Conservation (phyloP, 2,888 invertebrate species). For the Lepidocyrtinus sp. region DNA sequence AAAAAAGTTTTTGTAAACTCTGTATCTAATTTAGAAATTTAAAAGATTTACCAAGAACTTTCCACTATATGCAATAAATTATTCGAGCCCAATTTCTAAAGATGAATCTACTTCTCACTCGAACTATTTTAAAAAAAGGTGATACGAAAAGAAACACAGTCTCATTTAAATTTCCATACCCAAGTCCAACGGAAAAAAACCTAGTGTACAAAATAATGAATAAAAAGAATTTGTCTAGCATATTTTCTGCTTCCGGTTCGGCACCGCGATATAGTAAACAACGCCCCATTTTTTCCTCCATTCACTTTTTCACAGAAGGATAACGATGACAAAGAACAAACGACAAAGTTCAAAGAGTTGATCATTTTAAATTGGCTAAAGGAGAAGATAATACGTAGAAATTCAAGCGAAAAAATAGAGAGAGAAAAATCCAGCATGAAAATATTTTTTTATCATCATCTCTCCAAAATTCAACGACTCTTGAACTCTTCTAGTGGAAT, state of each 20-base stretch:
- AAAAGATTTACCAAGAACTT: conserved; percentile 13
- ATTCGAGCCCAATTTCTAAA: conserved; percentile 42
- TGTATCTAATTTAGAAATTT: too few species aligned
- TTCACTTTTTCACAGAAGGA: not conserved
- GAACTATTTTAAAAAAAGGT: conserved; percentile 27
- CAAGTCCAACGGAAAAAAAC: not conserved
- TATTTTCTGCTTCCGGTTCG: conserved; percentile 34
- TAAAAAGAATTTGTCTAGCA: conserved; percentile 24
- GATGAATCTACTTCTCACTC: conserved; percentile 30
- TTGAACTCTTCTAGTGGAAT: not conserved
- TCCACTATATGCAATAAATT: conserved; percentile 32
- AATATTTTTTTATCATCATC: not conserved
- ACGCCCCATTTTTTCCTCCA: not conserved
- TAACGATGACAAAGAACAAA: not conserved
- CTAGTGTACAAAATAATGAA: conserved; percentile 17
- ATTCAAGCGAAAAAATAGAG: conserved; percentile 8
- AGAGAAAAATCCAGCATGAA: too few species aligned
- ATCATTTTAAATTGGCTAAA: not conserved
- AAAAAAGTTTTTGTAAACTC: conserved; percentile 1
- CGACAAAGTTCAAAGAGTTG: not conserved
- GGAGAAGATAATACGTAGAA: not conserved
- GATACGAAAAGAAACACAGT: not conserved
- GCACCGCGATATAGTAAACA: not conserved
- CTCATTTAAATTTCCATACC: too few species aligned
- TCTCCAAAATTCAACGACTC: not conserved